Evolutionary conservation across 2,113 vertebrate species (phyloP), one percentile per base, ranked within the genome.

Genomic region (Malaclemys terrapin): DNA sequence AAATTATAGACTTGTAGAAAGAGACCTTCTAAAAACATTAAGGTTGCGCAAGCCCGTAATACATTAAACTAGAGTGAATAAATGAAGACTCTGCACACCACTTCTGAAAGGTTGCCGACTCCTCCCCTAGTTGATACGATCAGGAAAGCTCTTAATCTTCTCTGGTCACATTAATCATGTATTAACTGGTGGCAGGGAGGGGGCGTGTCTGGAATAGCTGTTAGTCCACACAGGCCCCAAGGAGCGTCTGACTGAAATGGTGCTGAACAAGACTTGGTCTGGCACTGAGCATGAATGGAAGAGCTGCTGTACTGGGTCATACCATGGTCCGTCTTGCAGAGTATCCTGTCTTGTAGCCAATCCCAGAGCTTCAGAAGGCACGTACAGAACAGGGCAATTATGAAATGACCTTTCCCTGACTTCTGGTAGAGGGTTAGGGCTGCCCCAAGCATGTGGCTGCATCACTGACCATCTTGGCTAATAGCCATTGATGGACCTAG

Each of bases 1-100:
- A 50, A 5, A 50, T 50, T 50, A 50, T 50, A 16, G 50, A 50
- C 50, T 50, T 50, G 5, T 14, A 50, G 50, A 50, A 50, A 50
- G 47, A 49, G 50, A 50, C 14, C 50, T 50, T 50, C 50, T 50
- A 50, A 50, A 50, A 50, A 16, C 49, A 4, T 50, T 16, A 50
- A 50, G 16, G 50, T 16, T 1, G 14, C 2, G 4, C 4, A 50
- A 50, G n/a, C n/a, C n/a, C n/a, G n/a, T n/a, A n/a, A n/a, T n/a
- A n/a, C 13, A 4, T 50, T 50, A 50, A 50, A 50, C 14, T 50
- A 5, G 2, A 50, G 50, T 50, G 13, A 50, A 50, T 50, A 50
- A 50, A 50, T 16, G 50, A 50, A 50, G 49, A 50, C 50, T 50
- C 4, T 14, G 50, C 50, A 50, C 50, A 50, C 14, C 13, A 16